A percentile compares a stretch with the other conserved stretches of the same genome.
These are phyloP conservation scores for Trachelus stipa DNA, from an alignment of 2,888 invertebrate genomes.

Conservation along the genomic window DNA sequence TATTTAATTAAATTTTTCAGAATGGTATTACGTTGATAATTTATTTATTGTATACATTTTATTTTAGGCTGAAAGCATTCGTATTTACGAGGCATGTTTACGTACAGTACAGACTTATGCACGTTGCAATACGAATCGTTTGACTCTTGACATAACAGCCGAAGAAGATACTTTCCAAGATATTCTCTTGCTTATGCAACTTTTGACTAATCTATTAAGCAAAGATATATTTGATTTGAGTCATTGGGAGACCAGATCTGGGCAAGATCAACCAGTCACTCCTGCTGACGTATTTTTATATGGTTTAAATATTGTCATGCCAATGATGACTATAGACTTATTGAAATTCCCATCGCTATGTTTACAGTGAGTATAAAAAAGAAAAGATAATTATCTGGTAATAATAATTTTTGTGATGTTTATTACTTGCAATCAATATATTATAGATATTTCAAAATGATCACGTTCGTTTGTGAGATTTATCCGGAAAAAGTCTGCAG, in stretches of 20 bases:
- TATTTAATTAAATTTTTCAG: not conserved
- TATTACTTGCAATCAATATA: conserved; percentile 11
- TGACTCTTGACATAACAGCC: conserved; percentile 73
- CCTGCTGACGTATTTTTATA: conserved; percentile 76
- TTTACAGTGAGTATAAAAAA: conserved; percentile 67
- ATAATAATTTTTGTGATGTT: not conserved
- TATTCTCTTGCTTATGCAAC: conserved; percentile 82
- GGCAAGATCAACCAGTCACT: conserved; percentile 33
- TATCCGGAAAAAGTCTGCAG: conserved; percentile 73
- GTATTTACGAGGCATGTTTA: conserved; percentile 77
- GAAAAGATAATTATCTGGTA: not conserved
- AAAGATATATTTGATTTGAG: conserved; percentile 71
- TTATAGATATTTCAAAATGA: conserved; percentile 70
- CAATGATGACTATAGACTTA: conserved; percentile 78
- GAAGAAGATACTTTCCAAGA: conserved; percentile 84
- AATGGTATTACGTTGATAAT: not conserved
- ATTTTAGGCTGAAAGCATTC: conserved; percentile 70
- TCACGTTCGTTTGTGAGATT: conserved; percentile 75
- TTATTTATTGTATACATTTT: conserved; percentile 7
- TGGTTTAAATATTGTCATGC: conserved; percentile 79
- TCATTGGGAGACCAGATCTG: conserved; percentile 20
- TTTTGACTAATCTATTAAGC: conserved; percentile 73
- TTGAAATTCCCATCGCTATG: conserved; percentile 78
- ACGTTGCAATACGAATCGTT: conserved; percentile 74
- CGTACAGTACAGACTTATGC: conserved; percentile 79